Base-by-base conservation (phyloP, 2,888 invertebrate genomes). In the Geophilus truncorum region DNA sequence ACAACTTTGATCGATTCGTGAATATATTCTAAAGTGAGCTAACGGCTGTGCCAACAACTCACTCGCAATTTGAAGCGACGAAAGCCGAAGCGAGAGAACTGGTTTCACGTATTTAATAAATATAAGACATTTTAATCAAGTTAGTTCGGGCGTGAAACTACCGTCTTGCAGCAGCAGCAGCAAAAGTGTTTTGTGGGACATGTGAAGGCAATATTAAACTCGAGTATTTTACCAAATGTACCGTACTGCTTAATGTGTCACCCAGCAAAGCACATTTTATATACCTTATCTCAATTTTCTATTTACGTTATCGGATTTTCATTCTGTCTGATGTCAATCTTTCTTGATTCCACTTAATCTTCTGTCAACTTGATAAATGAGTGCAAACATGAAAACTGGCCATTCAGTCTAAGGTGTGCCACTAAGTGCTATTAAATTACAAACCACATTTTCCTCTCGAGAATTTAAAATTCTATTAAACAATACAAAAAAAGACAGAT, bases 331-430 rank as follows among this genome's bases (percentile, higher is more conserved):
- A 25, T 12, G 62, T 23, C 62, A 62, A 62, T 62, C 62, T 62
- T n/a, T 4, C 25, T 70, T 28, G 28, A 70, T 70, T 70, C 70
- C 28, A 70, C 70, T 70, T 70, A 70, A 70, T 70, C 70, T 70
- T 70, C 25, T 28, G 70, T 70, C 70, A 70, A 28, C 15, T 25
- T 70, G 70, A 70, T 70, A 28, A n/a, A 70, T 70, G 70, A 70
- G 18, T 28, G 15, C n/a, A 23, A 12, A 25, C 12, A 25, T 10
- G n/a, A 70, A 70, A 12, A 28, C n/a, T 70, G 70, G 70, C n/a
- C 25, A 70, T 15, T n/a, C 18, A 45, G 3, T 70, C 15, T 70
- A 23, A 62, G 21, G 57, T 62, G 57, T 10, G 10, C 57, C 0
- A 62, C 57, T 23, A 28, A 18, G 45, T 45, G 45, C 45, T 70